phyloP scores from a whole-genome alignment of 2,113 vertebrate species.

The Erinaceus europaeus region DNA sequence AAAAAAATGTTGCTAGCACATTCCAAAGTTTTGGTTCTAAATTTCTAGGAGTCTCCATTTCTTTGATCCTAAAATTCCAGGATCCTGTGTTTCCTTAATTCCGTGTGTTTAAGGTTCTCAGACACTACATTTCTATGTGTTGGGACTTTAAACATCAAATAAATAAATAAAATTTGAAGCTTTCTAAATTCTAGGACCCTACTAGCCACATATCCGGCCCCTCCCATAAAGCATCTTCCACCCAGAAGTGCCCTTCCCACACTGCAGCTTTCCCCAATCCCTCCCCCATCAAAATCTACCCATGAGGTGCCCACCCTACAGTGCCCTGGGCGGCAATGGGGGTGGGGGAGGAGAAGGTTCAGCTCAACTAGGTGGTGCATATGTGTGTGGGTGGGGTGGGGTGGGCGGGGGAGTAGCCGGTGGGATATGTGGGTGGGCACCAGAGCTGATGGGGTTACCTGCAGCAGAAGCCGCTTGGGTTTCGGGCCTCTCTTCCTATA shows the following conservation, averaged over 20 bases:
- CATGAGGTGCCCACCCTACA: background rate
- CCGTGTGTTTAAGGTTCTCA: background rate
- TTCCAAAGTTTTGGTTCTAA: background rate
- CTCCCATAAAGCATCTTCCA: background rate
- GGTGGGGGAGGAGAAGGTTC: background rate
- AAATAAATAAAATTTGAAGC: background rate
- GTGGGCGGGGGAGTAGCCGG: no score
- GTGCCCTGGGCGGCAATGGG: background rate
- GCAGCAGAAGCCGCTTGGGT: constrained; percentile 92
- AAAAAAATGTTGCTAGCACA: no score
- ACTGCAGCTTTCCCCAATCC: no score
- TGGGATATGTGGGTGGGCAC: constrained; percentile 22
- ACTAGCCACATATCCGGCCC: background rate
- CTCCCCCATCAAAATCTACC: no score
- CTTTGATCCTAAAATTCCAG: background rate
- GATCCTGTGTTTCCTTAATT: background rate
- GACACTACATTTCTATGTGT: background rate
- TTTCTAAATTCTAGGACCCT: background rate
- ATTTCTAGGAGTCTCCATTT: background rate
- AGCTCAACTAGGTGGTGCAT: background rate
- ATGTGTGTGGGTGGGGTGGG: background rate
- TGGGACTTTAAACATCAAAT: background rate
- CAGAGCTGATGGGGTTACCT: constrained; percentile 84
- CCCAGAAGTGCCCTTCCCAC: no score
- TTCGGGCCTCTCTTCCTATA: constrained; percentile 97